A percentile compares a stretch with the other conserved stretches of the same genome.
Conservation (phyloP, 2,888 invertebrate genomes). For the Iselma pallidipennis region DNA sequence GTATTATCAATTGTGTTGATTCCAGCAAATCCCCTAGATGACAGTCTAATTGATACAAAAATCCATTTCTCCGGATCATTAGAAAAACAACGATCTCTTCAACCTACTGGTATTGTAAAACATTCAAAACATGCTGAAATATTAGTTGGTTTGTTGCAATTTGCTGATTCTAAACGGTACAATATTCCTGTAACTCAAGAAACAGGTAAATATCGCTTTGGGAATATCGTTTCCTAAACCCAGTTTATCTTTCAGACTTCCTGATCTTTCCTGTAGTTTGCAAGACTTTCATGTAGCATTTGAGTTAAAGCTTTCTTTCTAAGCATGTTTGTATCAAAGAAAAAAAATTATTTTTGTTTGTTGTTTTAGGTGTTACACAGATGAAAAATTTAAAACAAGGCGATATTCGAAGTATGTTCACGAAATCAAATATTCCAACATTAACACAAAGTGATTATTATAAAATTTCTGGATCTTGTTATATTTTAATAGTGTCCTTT, state of each 20-base stretch:
- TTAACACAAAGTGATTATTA: constrained; percentile 14
- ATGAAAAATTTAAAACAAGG: constrained; percentile 56
- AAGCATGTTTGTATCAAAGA: no score
- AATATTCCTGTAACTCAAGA: constrained; percentile 57
- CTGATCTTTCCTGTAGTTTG: no score
- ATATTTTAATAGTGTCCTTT: not conserved
- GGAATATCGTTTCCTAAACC: no score
- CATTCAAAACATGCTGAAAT: constrained; percentile 58
- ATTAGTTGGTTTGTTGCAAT: constrained; percentile 57
- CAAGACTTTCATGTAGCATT: no score
- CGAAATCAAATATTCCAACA: constrained; percentile 49
- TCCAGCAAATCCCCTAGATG: constrained; percentile 29
- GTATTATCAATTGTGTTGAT: not conserved
- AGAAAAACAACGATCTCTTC: constrained; percentile 59
- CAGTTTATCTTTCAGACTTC: no score
- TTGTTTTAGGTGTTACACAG: constrained; percentile 13
- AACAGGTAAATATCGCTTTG: constrained; percentile 50
- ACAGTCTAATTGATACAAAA: constrained; percentile 6
- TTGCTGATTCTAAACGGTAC: constrained; percentile 59
- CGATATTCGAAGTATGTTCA: constrained; percentile 63
- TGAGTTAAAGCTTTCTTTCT: no score
- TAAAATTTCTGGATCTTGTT: not conserved
- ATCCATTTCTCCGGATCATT: constrained; percentile 54
- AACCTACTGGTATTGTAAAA: constrained; percentile 55
- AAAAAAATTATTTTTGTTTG: no score